Evolutionary conservation across 30 jellyfish, hydroid and myxozoan genomes (phyloP), one percentile per base, ranked within the genome.

Genomic region (Calvadosia cruxmelitensis): DNA sequence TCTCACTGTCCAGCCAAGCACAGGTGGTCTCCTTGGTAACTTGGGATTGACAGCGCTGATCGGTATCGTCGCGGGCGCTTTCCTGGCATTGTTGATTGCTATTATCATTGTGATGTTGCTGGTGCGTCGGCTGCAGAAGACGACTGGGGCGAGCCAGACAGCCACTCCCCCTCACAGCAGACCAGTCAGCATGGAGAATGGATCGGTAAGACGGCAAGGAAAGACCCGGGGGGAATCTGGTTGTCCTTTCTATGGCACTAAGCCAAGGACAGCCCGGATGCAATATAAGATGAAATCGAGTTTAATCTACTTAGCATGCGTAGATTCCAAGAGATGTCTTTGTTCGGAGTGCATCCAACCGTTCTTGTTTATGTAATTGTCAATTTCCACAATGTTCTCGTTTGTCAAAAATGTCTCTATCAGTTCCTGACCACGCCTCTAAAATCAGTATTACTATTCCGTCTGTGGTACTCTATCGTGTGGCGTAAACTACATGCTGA

Each of bases 61-160:
- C 66, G 97, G 94, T 0, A 77, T 87, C 20, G 13, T 77, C 28
- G 95, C 94, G 15, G 97, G 97, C 0, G 84, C 70, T 25, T 63
- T 81, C n/a, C 76, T 87, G 25, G 85, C 79, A 0, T 0, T 81
- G 73, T 81, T 80, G 1, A 20, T 79, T 27, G 77, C 51, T 3
- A 35, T 53, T 27, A 65, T 72, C 13, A 20, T 35, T 63, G 81
- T 66, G 29, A 70, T 66, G 52, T 52, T 67, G 50, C 68, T 80
- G 75, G 74, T 80, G 32, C 71, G 84, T 52, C 74, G 65, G 34
- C 67, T 75, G 33, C 81, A 75, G 79, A 72, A 78, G 42, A 42
- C 57, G 57, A 49, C 84, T 24, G 67, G 73, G 27, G 53, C 71
- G 24, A 53, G 72, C 50, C 85, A 82, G 27, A 63, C 83, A 7